phyloP scores from a whole-genome alignment of 2,888 invertebrate genomes.

The Sphaeridia pumilis region DNA sequence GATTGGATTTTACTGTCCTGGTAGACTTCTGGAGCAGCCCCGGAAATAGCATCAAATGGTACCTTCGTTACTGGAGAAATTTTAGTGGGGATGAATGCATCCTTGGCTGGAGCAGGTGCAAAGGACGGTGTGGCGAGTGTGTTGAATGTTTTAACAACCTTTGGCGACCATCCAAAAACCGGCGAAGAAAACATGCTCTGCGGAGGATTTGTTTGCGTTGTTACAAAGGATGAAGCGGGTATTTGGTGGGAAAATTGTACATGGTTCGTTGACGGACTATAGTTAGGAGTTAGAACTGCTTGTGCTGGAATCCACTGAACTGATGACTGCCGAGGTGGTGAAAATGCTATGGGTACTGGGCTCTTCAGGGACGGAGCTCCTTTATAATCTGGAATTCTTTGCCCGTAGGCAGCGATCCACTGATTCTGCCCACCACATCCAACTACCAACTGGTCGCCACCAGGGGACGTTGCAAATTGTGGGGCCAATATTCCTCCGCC shows the following conservation, averaged over 20 bases:
- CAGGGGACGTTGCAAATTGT: background rate
- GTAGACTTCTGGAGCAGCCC: background rate
- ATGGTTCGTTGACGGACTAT: background rate
- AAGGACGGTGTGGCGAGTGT: constrained; percentile 2
- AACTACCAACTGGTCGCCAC: background rate
- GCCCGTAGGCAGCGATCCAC: background rate
- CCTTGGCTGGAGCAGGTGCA: background rate
- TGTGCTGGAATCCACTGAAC: constrained; percentile 27
- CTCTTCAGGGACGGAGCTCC: background rate
- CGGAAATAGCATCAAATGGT: background rate
- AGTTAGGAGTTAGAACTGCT: background rate
- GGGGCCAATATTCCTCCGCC: too few species aligned
- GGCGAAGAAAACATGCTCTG: constrained; percentile 16
- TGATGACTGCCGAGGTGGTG: constrained; percentile 18
- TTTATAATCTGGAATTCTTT: background rate
- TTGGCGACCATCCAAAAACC: constrained; percentile 19
- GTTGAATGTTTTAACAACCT: constrained; percentile 15
- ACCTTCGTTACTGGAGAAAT: background rate
- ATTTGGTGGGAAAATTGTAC: constrained; percentile 1
- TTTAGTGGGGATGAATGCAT: background rate
- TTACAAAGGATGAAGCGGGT: background rate
- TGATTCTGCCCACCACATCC: background rate
- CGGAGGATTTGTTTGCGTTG: background rate
- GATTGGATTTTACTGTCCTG: background rate
- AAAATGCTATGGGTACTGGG: background rate